Evolutionary conservation across 1,140 invertebrate genomes (phyloP), one percentile per base, ranked within the genome.

Genomic region (Bombus vancouverensis): DNA sequence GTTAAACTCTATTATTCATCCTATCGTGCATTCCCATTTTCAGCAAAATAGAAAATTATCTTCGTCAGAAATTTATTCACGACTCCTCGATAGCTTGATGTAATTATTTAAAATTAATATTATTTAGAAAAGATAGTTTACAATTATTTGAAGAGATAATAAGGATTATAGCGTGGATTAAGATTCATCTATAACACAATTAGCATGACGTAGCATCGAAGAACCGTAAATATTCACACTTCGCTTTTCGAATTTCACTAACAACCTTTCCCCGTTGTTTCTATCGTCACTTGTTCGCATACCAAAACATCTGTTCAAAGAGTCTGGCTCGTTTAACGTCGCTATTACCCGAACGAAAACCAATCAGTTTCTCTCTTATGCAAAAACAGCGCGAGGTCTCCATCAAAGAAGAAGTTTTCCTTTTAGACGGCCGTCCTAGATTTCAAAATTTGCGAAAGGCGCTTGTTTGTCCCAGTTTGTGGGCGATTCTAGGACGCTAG

Each of bases 381-480:
- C 62, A 83, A 83, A 83, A 47, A 10, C 34, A 9, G 44, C 42
- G 5, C n/a, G 13, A 28, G 32, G 34, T 37, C 5, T 66, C 76
- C 32, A 22, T 79, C 44, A 78, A 83, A 83, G 75, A 84, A 84
- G 66, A 76, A 83, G 47, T 83, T 88, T 86, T 80, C 65, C 66
- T 76, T 85, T 62, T 76, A 71, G 62, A 80, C 79, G 62, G 34
- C 70, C 74, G 87, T 71, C 79, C 88, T 37, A 83, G 73, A 89
- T 89, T 89, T 81, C 70, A 75, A 86, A 86, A 86, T 88, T 89
- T 86, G 62, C 70, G 70, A 71, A 87, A 84, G 75, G 57, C 80
- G 66, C 72, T 76, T 68, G 85, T 87, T 73, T 76, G 88, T 77
- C 73, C 88, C 47, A 83, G 77, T 83, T 76, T 34, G 13, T 9